Evolutionary conservation across 30 jellyfish, hydroid and myxozoan genomes (phyloP).

Genomic region (Nemopilema nomurai): DNA sequence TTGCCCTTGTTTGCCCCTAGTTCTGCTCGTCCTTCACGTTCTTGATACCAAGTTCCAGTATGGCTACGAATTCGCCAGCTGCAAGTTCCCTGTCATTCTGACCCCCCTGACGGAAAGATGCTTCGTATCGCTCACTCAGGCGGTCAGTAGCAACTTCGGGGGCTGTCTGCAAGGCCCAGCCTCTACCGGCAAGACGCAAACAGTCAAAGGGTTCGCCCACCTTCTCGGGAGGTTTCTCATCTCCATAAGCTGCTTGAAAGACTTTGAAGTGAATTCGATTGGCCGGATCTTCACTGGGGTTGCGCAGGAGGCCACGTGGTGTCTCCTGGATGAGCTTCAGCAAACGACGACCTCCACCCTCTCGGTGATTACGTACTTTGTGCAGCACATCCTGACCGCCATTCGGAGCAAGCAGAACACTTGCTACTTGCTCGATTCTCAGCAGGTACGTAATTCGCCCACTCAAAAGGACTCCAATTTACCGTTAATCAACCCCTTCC

Average conservation of each 20-base stretch:
- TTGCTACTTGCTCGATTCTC: slow-evolving; percentile 51
- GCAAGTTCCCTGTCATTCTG: slow-evolving; percentile 66
- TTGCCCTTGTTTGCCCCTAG: no score
- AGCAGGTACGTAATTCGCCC: slow-evolving; percentile 32
- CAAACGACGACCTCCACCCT: slow-evolving; percentile 47
- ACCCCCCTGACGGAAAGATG: slow-evolving; percentile 83
- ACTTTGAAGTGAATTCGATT: slow-evolving; percentile 40
- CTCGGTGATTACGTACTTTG: slow-evolving; percentile 47
- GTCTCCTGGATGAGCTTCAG: slow-evolving; percentile 67
- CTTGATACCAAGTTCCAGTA: slow-evolving; percentile 62
- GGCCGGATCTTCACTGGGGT: slow-evolving; percentile 70
- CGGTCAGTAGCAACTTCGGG: slow-evolving; percentile 39
- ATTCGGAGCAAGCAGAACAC: slow-evolving; percentile 41
- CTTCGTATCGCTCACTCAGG: slow-evolving; percentile 72
- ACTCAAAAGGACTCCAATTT: neutral
- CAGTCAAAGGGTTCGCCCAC: slow-evolving; percentile 65
- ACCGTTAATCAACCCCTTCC: no score
- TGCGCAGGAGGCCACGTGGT: slow-evolving; percentile 86
- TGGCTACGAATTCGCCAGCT: slow-evolving; percentile 76
- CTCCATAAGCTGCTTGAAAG: slow-evolving; percentile 50
- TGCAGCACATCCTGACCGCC: slow-evolving; percentile 62
- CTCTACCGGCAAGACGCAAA: slow-evolving; percentile 73
- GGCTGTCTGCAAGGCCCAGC: slow-evolving; percentile 77
- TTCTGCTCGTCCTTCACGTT: no score
- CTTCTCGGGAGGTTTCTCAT: slow-evolving; percentile 62